Evolutionary conservation across 2,797 vertebrate species (phyloP).

Genomic region (Alauda arvensis): DNA sequence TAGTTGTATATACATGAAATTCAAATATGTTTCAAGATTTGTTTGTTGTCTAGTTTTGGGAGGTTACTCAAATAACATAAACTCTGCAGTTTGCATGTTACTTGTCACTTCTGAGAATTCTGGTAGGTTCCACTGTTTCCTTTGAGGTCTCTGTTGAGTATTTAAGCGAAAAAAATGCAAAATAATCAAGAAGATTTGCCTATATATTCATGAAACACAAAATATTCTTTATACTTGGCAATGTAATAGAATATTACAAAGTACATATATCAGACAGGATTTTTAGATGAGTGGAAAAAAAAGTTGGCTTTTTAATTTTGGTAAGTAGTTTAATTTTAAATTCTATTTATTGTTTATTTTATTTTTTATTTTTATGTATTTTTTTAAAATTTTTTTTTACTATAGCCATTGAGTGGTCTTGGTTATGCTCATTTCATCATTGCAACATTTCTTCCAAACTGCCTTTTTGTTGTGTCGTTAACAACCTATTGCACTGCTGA

Average conservation of each 20-base stretch:
- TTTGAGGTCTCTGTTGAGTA: not conserved
- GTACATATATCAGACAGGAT: not conserved
- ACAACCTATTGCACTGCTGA: not conserved
- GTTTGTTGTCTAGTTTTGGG: slow-evolving; percentile 2
- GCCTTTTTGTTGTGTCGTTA: not conserved
- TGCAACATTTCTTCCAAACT: not conserved
- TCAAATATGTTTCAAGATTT: not conserved
- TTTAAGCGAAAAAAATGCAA: not conserved
- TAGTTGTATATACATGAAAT: not conserved
- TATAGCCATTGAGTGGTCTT: not conserved
- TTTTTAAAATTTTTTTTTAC: no score
- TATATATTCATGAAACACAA: not conserved
- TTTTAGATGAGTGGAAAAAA: not conserved
- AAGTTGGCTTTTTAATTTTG: not conserved
- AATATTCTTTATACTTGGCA: not conserved
- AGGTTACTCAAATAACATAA: not conserved
- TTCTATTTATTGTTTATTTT: not conserved
- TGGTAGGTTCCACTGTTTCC: slow-evolving; percentile 11
- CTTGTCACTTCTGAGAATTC: slow-evolving; percentile 8
- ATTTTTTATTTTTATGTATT: not conserved
- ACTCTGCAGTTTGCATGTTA: not conserved
- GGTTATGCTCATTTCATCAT: not conserved
- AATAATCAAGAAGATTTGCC: not conserved
- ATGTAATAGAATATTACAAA: not conserved
- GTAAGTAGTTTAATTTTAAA: not conserved